Percentiles rank a stretch among this genome's conserved stretches.
These are phyloP conservation scores for Exephanes ischioxanthus DNA, from an alignment of 2,888 invertebrate genomes.

Conservation along the genomic window DNA sequence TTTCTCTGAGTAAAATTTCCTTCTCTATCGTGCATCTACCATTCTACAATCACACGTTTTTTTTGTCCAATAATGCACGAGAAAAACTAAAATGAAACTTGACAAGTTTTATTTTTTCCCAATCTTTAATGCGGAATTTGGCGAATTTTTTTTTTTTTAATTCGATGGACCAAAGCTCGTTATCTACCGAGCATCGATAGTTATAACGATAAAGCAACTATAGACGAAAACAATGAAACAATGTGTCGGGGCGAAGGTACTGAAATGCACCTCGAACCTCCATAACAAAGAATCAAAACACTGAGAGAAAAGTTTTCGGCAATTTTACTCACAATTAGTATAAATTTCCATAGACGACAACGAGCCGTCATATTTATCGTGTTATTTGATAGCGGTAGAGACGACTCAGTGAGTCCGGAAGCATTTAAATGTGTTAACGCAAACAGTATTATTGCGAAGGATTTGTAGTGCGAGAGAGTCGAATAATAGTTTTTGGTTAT, in stretches of 20 bases:
- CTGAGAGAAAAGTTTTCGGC: constrained; percentile 3
- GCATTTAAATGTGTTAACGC: background rate
- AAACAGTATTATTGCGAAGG: constrained; percentile 23
- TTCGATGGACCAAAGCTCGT: background rate
- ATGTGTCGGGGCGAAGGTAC: background rate
- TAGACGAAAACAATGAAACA: background rate
- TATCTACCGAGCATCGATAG: background rate
- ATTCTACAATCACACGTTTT: background rate
- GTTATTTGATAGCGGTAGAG: constrained; percentile 23
- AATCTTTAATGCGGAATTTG: background rate
- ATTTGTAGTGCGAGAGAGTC: constrained; percentile 41
- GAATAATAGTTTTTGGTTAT: constrained; percentile 73
- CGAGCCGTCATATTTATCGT: constrained; percentile 47
- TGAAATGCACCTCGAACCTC: background rate
- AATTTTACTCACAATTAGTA: constrained; percentile 48
- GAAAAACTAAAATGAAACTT: background rate
- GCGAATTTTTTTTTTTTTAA: background rate
- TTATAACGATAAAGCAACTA: background rate
- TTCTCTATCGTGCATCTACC: background rate
- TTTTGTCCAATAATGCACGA: background rate
- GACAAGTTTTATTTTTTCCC: background rate
- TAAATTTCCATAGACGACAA: constrained; percentile 36
- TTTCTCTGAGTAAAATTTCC: background rate
- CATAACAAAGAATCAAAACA: constrained; percentile 52
- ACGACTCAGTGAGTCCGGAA: background rate